Evolutionary conservation across 2,797 vertebrate genomes (phyloP).

Genomic region (Knipowitschia caucasica): DNA sequence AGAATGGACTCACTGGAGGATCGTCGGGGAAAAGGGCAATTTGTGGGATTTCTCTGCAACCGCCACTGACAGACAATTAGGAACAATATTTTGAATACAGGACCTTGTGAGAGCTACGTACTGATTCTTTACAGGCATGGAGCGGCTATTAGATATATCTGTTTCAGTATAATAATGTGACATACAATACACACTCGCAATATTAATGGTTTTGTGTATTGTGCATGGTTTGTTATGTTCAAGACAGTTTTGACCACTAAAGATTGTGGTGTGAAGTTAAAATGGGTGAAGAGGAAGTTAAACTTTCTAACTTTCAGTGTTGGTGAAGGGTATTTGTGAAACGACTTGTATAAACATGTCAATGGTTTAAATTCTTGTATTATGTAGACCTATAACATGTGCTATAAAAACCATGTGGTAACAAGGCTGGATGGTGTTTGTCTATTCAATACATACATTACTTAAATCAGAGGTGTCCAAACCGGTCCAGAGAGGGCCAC

Average conservation of each 20-base stretch:
- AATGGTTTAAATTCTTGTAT: no score
- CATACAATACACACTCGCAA: background rate
- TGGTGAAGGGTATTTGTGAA: background rate
- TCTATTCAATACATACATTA: no score
- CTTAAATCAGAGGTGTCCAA: no score
- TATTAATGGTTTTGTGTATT: background rate
- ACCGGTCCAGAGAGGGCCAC: no score
- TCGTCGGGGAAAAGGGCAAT: slow-evolving; percentile 13
- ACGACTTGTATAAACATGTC: background rate
- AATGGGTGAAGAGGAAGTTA: background rate
- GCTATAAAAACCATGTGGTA: no score
- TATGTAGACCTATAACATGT: no score
- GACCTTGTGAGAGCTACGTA: slow-evolving; percentile 5
- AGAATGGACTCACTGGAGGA: slow-evolving; percentile 22
- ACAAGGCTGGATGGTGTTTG: no score
- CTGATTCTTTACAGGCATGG: background rate
- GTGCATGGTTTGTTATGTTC: background rate
- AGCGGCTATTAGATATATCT: background rate
- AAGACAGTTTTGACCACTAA: slow-evolving; percentile 1
- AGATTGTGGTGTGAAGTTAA: background rate
- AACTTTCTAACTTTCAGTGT: background rate
- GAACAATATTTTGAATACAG: slow-evolving; percentile 1
- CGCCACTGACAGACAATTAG: slow-evolving; percentile 16
- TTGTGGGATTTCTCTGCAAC: slow-evolving; percentile 11
- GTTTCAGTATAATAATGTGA: background rate